Evolutionary conservation across 2,888 invertebrate species (phyloP), one percentile per base, ranked within the genome.

Genomic region (Dicranocentrus wangi): DNA sequence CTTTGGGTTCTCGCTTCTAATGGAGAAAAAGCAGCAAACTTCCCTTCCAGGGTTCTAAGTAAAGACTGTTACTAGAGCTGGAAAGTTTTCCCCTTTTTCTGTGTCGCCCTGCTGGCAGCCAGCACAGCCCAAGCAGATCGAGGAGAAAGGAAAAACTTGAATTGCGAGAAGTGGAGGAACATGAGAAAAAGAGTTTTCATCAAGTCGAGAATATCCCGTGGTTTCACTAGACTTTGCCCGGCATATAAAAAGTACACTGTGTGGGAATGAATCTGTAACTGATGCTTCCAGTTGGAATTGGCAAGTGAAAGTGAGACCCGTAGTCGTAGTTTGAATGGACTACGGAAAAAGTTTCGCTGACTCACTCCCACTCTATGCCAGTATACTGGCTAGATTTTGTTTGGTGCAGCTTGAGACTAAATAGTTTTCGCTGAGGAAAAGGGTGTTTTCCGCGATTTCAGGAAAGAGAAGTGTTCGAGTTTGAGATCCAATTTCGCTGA

Each of bases 1-100:
- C 43, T 70, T 28, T 63, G n/a, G n/a, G n/a, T n/a, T n/a, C n/a
- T n/a, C n/a, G n/a, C n/a, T 15, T 61, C 15, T 55, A n/a, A 17
- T 7, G 53, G 68, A 60, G 72, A 79, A 79, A 79, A 79, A 72
- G 79, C 79, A 72, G 79, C 79, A 79, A 79, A 79, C 79, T 79
- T 79, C 79, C 79, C 79, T 79, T 79, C 72, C 72, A 79, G 79
- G 79, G 72, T 68, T 79, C 79, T 60, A 19, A 27, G 79, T 60
- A 72, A 70, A 79, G 79, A 79, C 79, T 79, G 79, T 72, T 72
- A 72, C 72, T 25, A 27, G 51, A 72, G 68, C 79, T 72, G 79
- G 79, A 79, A 79, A 79, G 79, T 79, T 79, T 79, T 72, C 72
- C 72, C 28, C 79, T 72, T 79, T 79, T 79, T 78, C 78, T 25